These are phyloP conservation scores for Tamandua tetradactyla DNA, from an alignment of 2,797 vertebrate genomes.

Conservation along the genomic window DNA sequence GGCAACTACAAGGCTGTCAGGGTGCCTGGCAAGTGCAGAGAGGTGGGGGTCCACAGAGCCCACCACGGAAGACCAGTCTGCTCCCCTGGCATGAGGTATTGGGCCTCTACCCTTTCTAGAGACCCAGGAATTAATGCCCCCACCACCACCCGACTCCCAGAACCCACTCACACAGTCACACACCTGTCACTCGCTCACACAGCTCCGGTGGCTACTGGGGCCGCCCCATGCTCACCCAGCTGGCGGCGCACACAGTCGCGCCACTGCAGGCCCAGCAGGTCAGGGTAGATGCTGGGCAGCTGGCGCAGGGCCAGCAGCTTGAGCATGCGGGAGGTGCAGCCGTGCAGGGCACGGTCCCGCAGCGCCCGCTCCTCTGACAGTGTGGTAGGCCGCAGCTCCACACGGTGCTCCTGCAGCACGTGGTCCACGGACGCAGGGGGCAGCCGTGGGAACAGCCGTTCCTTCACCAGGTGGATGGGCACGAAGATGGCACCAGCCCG, in stretches of 20 bases:
- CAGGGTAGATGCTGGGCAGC: slow-evolving; percentile 92
- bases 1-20: not conserved
- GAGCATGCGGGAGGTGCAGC: slow-evolving; percentile 93
- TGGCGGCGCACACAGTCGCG: slow-evolving; percentile 89
- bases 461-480: slow-evolving; percentile 96
- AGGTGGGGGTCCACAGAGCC: not conserved
- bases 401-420: slow-evolving; percentile 94
- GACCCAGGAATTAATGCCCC: slow-evolving; percentile 79
- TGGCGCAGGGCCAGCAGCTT: slow-evolving; percentile 95
- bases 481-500: slow-evolving; percentile 93
- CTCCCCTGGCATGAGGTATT: not conserved
- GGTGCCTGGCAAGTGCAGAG: not conserved
- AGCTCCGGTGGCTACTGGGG: slow-evolving; percentile 54
- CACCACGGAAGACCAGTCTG: not conserved
- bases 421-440: slow-evolving; percentile 90
- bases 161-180: slow-evolving; percentile 86
- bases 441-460: slow-evolving; percentile 92
- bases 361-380: slow-evolving; percentile 95
- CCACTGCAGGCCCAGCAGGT: slow-evolving; percentile 93
- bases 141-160: slow-evolving; percentile 67
- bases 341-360: slow-evolving; percentile 90
- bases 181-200: slow-evolving; percentile 87
- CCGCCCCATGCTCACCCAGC: slow-evolving; percentile 89
- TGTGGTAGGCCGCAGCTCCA: slow-evolving; percentile 95
- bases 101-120: too few relatives aligned